Base-by-base conservation (phyloP, 2,113 vertebrate genomes). In the Lipophrys pholis region DNA sequence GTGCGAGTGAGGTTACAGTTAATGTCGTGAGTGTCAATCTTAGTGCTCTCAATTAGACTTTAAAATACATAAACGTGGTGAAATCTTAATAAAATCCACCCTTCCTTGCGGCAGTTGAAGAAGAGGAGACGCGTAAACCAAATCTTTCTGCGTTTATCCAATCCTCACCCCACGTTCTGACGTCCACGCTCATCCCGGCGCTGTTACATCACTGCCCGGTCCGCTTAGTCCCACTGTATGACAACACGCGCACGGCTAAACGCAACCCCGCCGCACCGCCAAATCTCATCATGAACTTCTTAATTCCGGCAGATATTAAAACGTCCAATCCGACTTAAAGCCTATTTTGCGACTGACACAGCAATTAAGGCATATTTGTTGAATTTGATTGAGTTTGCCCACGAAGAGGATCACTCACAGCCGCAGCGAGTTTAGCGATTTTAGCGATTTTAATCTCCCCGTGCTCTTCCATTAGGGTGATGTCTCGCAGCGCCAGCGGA, bases 331-430 rank as follows among this genome's bases (percentile, higher is more conserved):
- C 57, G 74, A 83, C 76, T 76, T 66, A 56, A 81, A 89, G 63
- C 78, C 60, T 49, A n/a, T 76, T 76, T 78, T 82, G 54, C 72
- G 56, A 81, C 17, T 78, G 87, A 77, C 80, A 80, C 61, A 62
- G 62, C 69, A 87, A 86, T 90, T 81, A 89, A 56, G 42, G 54
- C 63, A 56, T 60, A 68, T 89, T 89, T 85, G 79, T 64, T 86
- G 55, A 76, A 70, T 80, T 59, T 78, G 73, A 87, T 80, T 49
- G 85, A 78, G 85, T 81, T 80, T 78, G 62, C 65, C 52, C 45
- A 63, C 12, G 38, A 59, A 85, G 78, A 75, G 69, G 76, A 78
- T 87, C 59, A 36, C 41, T 76, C 30, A 16, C 14, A 3, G 52
- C 15, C 5, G 11, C 12, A 50, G 46, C 68, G 72, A 83, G 80